Base-by-base conservation (phyloP, 2,888 invertebrate genomes). In the Cryptus viduatorius region DNA sequence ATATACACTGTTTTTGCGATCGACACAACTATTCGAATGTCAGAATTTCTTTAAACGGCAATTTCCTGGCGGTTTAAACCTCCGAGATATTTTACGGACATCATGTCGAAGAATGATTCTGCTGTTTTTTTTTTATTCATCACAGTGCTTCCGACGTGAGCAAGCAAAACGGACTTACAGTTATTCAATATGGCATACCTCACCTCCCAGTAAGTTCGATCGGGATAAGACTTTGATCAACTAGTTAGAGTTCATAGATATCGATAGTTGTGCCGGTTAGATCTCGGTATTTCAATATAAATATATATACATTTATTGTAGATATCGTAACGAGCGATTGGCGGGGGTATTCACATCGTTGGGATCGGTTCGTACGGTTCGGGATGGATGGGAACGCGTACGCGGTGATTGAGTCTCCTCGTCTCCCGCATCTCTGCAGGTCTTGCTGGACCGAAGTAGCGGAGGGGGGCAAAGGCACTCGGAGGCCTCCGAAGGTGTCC, bases 401-500 rank as follows among this genome's bases (percentile, higher is more conserved):
- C 48, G 37, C n/a, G 50, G 75, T 75, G 73, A 76, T 81, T 61
- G 75, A 81, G 65, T n/a, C n/a, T n/a, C n/a, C n/a, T n/a, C n/a
- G n/a, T n/a, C n/a, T n/a, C n/a, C n/a, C n/a, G n/a, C n/a, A n/a
- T n/a, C n/a, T n/a, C n/a, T 48, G 56, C 72, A 64, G 67, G 73
- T 80, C 72, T 72, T 80, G 80, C 67, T 67, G 53, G 37, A 37
- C 37, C 37, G 37, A 37, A 8, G 37, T 37, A 37, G 64, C 67
- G 68, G 48, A 56, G 50, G 46, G 29, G 48, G 65, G 53, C 44
- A 75, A 81, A 75, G 80, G 77, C 78, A 72, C 73, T 72, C 82
- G 72, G 82, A 56, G 77, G n/a, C 24, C 71, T 61, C 37, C 77
- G 72, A 50, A 80, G 80, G 80, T 84, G 80, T 84, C 64, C 72